phyloP scores from a whole-genome alignment of 37 sponge, comb jelly and placozoan species.

The Halichondria panicea region DNA sequence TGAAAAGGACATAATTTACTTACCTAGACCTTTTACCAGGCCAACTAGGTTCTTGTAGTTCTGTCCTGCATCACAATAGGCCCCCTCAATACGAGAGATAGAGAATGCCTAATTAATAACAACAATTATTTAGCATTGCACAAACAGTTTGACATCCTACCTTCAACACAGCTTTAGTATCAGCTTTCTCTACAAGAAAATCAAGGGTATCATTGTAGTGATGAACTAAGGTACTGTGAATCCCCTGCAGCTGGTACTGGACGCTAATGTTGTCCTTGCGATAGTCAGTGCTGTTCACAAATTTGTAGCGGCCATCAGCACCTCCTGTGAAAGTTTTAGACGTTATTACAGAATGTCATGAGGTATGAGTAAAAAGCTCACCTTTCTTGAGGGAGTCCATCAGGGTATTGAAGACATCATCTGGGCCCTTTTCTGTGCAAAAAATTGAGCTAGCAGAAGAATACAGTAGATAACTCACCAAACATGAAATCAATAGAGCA shows the following conservation, averaged over 20 bases:
- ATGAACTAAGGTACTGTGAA: conserved; percentile 66
- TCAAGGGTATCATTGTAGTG: conserved; percentile 86
- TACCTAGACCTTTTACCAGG: conserved; percentile 80
- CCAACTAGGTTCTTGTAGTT: conserved; percentile 94
- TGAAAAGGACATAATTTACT: conserved; percentile 6
- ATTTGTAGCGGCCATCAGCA: conserved; percentile 72
- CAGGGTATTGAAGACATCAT: background rate
- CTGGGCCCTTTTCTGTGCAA: background rate
- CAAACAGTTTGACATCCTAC: conserved; percentile 21
- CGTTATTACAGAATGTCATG: too few species aligned
- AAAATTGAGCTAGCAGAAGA: background rate
- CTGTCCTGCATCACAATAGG: conserved; percentile 86
- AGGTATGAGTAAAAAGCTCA: too few species aligned
- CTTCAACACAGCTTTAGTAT: conserved; percentile 16
- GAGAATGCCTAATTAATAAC: conserved; percentile 70
- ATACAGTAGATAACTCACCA: conserved; percentile 31
- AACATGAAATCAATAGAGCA: conserved; percentile 61
- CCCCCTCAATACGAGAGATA: conserved; percentile 76
- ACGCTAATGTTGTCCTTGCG: conserved; percentile 48
- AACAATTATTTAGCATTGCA: background rate
- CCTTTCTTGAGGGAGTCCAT: too few species aligned
- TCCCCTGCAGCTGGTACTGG: conserved; percentile 59
- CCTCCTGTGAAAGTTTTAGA: conserved; percentile 61
- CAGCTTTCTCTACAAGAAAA: conserved; percentile 36
- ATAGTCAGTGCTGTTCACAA: conserved; percentile 42